Base-by-base conservation (phyloP, 2,797 vertebrate species). In the Pantherophis alleghaniensis region DNA sequence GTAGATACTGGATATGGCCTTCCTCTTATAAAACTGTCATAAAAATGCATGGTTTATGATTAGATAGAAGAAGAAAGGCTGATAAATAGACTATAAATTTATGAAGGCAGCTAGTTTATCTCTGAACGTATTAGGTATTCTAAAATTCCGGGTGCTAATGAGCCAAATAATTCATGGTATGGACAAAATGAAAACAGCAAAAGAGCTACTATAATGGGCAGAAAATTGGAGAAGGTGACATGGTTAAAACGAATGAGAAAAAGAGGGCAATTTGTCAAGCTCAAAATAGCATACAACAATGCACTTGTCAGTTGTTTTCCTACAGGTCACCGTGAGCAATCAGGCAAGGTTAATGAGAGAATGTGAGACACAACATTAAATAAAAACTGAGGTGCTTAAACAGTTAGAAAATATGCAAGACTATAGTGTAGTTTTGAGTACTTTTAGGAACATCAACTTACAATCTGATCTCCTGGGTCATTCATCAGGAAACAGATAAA, bases 11-110 rank as follows among this genome's bases (percentile, higher is more conserved):
- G 93, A 66, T 93, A 87, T 93, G 91, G 53, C 93, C 42, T 59
- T 92, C 26, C 92, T 94, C 95, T 42, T 0, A 1, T 88, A 95
- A 96, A 94, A 22, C 26, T 74, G 79, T 89, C 89, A 1, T 1
- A 90, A 90, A 91, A 90, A 94, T 93, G 93, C 89, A 92, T 95
- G 74, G 86, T 92, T 93, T 95, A 91, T 86, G 92, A 92, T 28
- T 32, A 47, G 92, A 10, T 92, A 4, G 83, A 94, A 94, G 69
- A 92, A 63, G 94, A n/a, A 79, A 94, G 95, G 94, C 79, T 28
- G 93, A 95, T 79, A 90, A 92, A 83, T 95, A 63, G 18, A 61
- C 92, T 24, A 93, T 89, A 93, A 26, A 13, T 87, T n/a, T 92
- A 57, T 69, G 89, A 90, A 51, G 53, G 88, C 51, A 95, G 91